Conservation (phyloP, 2,113 vertebrate species). For the Psophia crepitans region DNA sequence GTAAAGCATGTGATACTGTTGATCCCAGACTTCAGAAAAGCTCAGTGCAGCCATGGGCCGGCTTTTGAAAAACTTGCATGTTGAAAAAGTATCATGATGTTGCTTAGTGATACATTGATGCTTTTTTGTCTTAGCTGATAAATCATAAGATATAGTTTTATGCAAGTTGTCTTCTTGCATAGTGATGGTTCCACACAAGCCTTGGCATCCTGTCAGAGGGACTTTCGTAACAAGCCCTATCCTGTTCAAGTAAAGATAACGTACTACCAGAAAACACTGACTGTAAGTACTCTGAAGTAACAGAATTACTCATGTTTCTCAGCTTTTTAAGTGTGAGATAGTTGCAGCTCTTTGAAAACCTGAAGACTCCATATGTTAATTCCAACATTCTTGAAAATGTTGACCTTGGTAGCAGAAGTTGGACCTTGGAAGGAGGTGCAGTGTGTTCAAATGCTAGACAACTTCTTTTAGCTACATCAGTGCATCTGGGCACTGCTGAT, state of each 20-base stretch:
- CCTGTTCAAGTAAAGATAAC: conserved; percentile 87
- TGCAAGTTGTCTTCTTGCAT: background rate
- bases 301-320: background rate
- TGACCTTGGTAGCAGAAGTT: background rate
- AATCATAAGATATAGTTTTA: background rate
- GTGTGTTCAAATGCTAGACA: background rate
- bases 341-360: background rate
- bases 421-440: background rate
- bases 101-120: background rate
- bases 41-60: background rate
- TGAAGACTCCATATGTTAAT: background rate
- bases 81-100: background rate
- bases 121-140: background rate
- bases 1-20: background rate
- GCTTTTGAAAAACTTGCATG: background rate
- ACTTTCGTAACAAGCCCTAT: conserved; percentile 97
- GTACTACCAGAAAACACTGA: conserved; percentile 87
- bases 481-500: background rate
- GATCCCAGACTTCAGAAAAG: background rate
- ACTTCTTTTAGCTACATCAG: background rate
- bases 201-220: conserved; percentile 90
- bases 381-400: background rate
- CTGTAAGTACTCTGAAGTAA: conserved; percentile 74
- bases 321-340: background rate
- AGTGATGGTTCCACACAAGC: conserved; percentile 91